Base-by-base conservation (phyloP, 2,888 invertebrate genomes). In the Eupithecia subumbrata region DNA sequence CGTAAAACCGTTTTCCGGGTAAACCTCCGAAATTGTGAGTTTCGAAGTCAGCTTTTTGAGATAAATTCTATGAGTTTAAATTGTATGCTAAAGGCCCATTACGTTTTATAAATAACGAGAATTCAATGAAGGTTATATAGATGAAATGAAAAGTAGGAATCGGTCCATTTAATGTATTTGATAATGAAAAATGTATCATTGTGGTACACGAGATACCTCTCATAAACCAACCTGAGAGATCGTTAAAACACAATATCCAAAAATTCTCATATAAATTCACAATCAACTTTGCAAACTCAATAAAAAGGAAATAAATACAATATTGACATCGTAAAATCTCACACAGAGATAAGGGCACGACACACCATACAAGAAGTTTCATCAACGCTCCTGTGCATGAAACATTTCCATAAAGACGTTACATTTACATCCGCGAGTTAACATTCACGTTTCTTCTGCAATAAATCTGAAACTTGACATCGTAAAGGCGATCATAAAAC, bases 391-490 rank as follows among this genome's bases (percentile, higher is more conserved):
- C 2, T 76, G 73, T 76, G 71, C 71, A 73, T 76, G 66, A 72
- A 68, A 72, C 64, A 75, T 75, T 77, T 70, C 77, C 77, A 77
- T 73, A 77, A 77, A 76, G 74, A 72, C 74, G 74, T 74, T 69
- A 77, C 77, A 75, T 77, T 75, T 75, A 77, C 74, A 77, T 77
- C 72, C 72, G 71, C 66, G 66, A 74, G 74, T 77, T 78, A 79
- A 79, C 75, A 79, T 82, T 80, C 82, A 84, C 75, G 79, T 76
- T 76, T 70, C 76, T 75, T 71, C 77, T 80, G 80, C 75, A 82
- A 81, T 81, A 81, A 81, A 80, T 81, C 79, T 81, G 79, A 71
- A 81, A 79, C 79, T 81, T 81, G 81, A 79, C 80, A 78, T 79
- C 81, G 77, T 81, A 81, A 81, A 81, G 72, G 72, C 76, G 76